Percentiles rank a stretch among this genome's conserved stretches.
phyloP scores from a whole-genome alignment of 2,888 invertebrate genomes.

The Toxonevra muliebris region DNA sequence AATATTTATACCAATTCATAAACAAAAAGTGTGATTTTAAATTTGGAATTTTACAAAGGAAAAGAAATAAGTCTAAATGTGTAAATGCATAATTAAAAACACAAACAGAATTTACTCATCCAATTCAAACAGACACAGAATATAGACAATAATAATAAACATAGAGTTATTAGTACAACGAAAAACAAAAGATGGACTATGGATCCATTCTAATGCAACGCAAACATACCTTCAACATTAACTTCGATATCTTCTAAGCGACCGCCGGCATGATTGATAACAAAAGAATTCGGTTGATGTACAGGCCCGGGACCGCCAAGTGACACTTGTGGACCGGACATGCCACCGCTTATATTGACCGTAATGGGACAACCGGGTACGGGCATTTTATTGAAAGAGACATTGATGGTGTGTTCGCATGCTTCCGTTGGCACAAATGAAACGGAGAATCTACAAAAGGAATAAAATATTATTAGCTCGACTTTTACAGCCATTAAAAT shows the following conservation, averaged over 20 bases:
- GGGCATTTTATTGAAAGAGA: constrained; percentile 93
- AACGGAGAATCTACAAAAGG: constrained; percentile 80
- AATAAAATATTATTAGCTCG: not conserved
- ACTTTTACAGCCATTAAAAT: not conserved
- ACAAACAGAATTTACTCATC: constrained; percentile 20
- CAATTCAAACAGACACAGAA: not conserved
- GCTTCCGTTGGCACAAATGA: constrained; percentile 95
- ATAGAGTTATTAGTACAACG: constrained; percentile 25
- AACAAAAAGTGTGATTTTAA: not conserved
- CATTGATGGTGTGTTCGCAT: constrained; percentile 94
- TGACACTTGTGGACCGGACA: constrained; percentile 74
- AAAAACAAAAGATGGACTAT: too few relatives aligned
- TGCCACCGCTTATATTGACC: constrained; percentile 77
- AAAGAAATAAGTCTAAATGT: not conserved
- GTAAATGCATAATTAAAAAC: constrained; percentile 22
- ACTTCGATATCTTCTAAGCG: constrained; percentile 94
- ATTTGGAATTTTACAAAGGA: constrained; percentile 5
- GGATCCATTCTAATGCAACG: not conserved
- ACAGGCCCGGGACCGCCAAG: constrained; percentile 78
- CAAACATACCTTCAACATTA: constrained; percentile 87
- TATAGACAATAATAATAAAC: constrained; percentile 14
- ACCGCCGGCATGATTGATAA: constrained; percentile 84
- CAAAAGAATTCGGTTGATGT: constrained; percentile 75
- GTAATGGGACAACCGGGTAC: constrained; percentile 91
- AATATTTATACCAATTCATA: constrained; percentile 23